Percentiles rank a stretch among this genome's conserved stretches.
phyloP scores from a whole-genome alignment of 2,888 invertebrate genomes.

The Hecatera dysodea region DNA sequence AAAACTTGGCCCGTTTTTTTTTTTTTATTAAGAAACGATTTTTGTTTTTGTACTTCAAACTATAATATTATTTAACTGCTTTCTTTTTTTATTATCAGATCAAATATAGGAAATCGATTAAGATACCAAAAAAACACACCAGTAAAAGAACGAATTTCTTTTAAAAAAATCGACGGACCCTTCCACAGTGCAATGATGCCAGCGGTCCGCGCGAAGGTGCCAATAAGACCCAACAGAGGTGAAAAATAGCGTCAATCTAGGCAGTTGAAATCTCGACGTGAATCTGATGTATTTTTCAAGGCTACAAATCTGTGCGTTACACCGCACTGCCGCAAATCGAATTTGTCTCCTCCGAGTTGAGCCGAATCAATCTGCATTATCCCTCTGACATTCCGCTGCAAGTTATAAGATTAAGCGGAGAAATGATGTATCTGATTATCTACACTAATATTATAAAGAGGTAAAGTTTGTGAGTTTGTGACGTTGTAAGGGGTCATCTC shows the following conservation, averaged over 20 bases:
- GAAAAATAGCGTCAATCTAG: slow-evolving; percentile 34
- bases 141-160: not conserved
- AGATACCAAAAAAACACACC: too few relatives aligned
- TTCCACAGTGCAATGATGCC: slow-evolving; percentile 18
- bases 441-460: too few relatives aligned
- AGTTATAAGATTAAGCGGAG: slow-evolving; percentile 21
- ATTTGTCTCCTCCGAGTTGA: slow-evolving; percentile 86
- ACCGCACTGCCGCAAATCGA: slow-evolving; percentile 82
- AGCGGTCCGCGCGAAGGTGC: not conserved
- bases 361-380: slow-evolving; percentile 89
- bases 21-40: too few relatives aligned
- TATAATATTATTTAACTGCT: too few relatives aligned
- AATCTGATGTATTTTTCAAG: slow-evolving; percentile 79
- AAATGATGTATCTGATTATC: too few relatives aligned
- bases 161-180: not conserved
- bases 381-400: slow-evolving; percentile 64
- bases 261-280: slow-evolving; percentile 47
- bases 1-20: too few relatives aligned
- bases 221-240: slow-evolving; percentile 35
- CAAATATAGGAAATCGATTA: too few relatives aligned
- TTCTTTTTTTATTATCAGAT: too few relatives aligned
- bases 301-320: slow-evolving; percentile 75
- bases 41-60: too few relatives aligned
- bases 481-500: too few relatives aligned
- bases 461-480: too few relatives aligned